Percentiles rank a stretch among this genome's conserved stretches.
Conservation (phyloP, 2,113 vertebrate genomes). For the Labeo catla region DNA sequence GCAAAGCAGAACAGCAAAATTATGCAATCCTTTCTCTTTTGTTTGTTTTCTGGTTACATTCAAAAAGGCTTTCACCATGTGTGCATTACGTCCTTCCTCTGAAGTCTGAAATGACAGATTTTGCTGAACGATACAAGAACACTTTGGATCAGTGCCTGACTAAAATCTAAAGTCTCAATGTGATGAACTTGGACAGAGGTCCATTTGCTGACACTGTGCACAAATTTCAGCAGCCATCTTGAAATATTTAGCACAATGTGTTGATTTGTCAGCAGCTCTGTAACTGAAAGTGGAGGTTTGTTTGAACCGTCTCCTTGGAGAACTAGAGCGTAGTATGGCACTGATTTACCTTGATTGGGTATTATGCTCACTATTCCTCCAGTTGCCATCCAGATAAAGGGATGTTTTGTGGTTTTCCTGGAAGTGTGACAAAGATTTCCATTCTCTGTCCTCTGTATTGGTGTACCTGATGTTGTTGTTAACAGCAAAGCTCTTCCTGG, state of each 20-base stretch:
- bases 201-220: background rate
- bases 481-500: too few species aligned
- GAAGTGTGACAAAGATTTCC: background rate
- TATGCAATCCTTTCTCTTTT: background rate
- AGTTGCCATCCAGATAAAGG: background rate
- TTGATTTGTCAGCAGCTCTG: conserved; percentile 8
- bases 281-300: background rate
- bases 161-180: background rate
- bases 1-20: background rate
- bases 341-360: background rate
- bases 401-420: background rate
- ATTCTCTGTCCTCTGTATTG: conserved; percentile 1
- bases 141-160: conserved; percentile 1
- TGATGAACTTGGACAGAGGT: background rate
- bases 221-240: conserved; percentile 5
- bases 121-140: conserved; percentile 1
- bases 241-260: conserved; percentile 4
- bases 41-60: background rate
- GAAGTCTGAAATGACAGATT: background rate
- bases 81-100: background rate
- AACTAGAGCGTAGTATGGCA: background rate
- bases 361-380: background rate
- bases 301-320: background rate
- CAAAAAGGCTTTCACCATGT: background rate
- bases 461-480: too few species aligned